Percentiles rank a stretch among this genome's conserved stretches.
Conservation (phyloP, 2,888 invertebrate species). For the Drosophila antonietae region DNA sequence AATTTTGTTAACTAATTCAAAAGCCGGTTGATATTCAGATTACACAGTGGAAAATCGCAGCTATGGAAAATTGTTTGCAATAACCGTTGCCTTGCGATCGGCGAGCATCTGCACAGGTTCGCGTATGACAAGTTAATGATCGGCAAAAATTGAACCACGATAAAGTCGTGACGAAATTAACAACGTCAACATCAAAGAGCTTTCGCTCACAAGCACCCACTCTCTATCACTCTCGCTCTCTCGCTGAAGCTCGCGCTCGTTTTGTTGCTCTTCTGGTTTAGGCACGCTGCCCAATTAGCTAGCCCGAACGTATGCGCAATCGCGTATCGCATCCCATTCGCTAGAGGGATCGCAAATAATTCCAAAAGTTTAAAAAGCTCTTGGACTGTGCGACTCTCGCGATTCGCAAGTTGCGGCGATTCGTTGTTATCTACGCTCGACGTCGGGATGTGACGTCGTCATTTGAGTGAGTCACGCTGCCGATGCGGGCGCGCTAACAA, state of each 20-base stretch:
- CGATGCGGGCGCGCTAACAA: slow-evolving; percentile 20
- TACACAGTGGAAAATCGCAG: slow-evolving; percentile 13
- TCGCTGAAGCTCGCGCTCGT: background rate
- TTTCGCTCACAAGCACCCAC: slow-evolving; percentile 30
- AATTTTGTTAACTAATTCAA: background rate
- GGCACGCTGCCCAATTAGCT: slow-evolving; percentile 10
- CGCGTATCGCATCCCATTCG: slow-evolving; percentile 29
- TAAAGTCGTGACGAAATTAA: slow-evolving; percentile 65
- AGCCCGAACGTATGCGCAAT: slow-evolving; percentile 5
- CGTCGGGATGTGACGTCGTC: slow-evolving; percentile 61
- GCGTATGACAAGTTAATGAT: slow-evolving; percentile 64
- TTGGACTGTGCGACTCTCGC: slow-evolving; percentile 12
- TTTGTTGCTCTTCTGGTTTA: background rate
- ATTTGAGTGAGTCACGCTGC: slow-evolving; percentile 51
- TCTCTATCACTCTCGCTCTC: background rate
- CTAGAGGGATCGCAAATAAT: slow-evolving; percentile 24
- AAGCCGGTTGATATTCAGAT: background rate
- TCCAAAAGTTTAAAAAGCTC: slow-evolving; percentile 28
- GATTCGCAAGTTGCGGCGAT: background rate
- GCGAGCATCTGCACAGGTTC: slow-evolving; percentile 56
- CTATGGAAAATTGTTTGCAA: slow-evolving; percentile 39
- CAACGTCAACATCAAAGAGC: slow-evolving; percentile 43
- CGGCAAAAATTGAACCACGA: slow-evolving; percentile 34
- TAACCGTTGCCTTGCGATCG: slow-evolving; percentile 46
- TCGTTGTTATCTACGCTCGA: slow-evolving; percentile 26